These are phyloP conservation scores for Sinodicranocentrus sp. DNA, from an alignment of 2,888 invertebrate genomes.

Conservation along the genomic window DNA sequence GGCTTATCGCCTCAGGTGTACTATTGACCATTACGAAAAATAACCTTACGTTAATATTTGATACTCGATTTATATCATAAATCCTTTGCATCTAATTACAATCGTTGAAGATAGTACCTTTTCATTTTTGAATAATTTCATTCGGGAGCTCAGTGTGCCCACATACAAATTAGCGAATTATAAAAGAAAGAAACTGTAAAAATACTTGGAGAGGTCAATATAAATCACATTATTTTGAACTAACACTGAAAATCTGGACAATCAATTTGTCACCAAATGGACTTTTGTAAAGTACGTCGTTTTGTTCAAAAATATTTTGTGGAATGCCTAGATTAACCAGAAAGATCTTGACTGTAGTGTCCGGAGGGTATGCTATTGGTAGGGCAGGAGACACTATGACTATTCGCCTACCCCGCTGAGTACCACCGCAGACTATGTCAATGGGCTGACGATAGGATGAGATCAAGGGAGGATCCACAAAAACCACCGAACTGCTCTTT, in stretches of 20 bases:
- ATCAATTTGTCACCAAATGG: conserved; percentile 74
- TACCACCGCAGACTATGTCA: conserved; percentile 45
- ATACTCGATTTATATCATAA: too few relatives aligned
- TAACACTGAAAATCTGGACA: conserved; percentile 71
- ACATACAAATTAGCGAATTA: neutral
- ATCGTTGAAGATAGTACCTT: too few relatives aligned
- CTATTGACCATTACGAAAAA: too few relatives aligned
- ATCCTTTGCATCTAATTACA: too few relatives aligned
- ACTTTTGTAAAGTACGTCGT: conserved; percentile 71
- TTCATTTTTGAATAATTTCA: neutral
- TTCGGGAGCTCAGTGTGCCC: neutral
- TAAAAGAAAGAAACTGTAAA: conserved; percentile 32
- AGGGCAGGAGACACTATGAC: conserved; percentile 71
- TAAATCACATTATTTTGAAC: conserved; percentile 57
- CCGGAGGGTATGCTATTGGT: conserved; percentile 71
- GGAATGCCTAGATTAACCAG: conserved; percentile 76
- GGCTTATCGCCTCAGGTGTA: too few relatives aligned
- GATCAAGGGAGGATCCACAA: conserved; percentile 74
- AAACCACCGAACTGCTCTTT: conserved; percentile 63
- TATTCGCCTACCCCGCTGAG: conserved; percentile 52
- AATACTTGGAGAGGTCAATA: neutral
- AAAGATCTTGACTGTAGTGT: conserved; percentile 68
- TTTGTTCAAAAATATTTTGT: conserved; percentile 65
- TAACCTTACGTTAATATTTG: too few relatives aligned
- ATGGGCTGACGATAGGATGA: conserved; percentile 65